phyloP scores from a whole-genome alignment of 2,113 vertebrate genomes.

The Hiodon tergisus region DNA sequence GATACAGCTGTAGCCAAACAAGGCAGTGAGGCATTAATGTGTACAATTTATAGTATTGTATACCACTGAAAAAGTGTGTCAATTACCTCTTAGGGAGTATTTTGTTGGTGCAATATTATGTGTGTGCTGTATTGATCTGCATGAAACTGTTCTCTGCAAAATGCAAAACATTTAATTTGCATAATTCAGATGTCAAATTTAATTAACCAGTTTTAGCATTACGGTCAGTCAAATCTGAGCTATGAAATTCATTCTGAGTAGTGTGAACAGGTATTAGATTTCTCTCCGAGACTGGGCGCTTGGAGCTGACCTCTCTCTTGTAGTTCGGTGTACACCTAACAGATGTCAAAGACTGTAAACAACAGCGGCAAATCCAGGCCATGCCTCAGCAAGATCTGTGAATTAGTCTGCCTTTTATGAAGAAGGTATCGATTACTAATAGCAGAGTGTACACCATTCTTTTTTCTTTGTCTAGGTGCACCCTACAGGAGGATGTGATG shows the following conservation, averaged over 20 bases:
- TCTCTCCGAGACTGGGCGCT: too few relatives aligned
- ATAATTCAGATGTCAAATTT: slow-evolving; percentile 1
- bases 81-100: background rate
- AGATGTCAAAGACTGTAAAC: background rate
- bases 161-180: background rate
- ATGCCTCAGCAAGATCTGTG: too few relatives aligned
- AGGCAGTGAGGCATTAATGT: too few relatives aligned
- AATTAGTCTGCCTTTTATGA: too few relatives aligned
- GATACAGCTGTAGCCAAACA: too few relatives aligned
- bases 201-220: background rate
- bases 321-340: background rate
- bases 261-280: background rate
- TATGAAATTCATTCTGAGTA: background rate
- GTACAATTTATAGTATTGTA: too few relatives aligned
- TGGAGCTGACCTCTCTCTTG: background rate
- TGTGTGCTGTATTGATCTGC: background rate
- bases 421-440: slow-evolving; percentile 12
- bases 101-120: background rate
- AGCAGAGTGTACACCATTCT: slow-evolving; percentile 18
- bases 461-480: slow-evolving; percentile 16
- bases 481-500: slow-evolving; percentile 41
- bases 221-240: background rate
- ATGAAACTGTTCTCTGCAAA: slow-evolving; percentile 4
- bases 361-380: background rate
- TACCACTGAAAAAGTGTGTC: background rate